These are phyloP conservation scores for Pangasius larnaudii DNA, from an alignment of 2,797 vertebrate genomes.

Conservation along the genomic window DNA sequence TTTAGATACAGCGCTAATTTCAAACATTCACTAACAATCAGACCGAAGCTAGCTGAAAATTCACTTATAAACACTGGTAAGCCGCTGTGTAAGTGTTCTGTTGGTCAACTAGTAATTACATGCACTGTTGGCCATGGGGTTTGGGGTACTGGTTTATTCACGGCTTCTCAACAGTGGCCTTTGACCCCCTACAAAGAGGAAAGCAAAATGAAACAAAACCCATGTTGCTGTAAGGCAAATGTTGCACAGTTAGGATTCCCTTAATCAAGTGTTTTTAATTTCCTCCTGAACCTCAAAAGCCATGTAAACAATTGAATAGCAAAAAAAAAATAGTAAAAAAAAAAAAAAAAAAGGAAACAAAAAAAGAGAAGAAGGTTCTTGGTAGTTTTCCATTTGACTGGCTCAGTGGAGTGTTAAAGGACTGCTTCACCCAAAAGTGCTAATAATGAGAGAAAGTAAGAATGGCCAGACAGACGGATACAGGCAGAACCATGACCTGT, in stretches of 20 bases:
- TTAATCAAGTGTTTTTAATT: not conserved
- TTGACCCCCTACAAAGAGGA: not conserved
- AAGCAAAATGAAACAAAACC: not conserved
- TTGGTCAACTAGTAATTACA: not conserved
- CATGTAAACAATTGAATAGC: slow-evolving; percentile 27
- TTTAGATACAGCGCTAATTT: not conserved
- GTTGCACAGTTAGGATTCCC: not conserved
- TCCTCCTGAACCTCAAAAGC: not conserved
- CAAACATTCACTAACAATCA: not conserved
- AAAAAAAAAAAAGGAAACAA: too few relatives aligned
- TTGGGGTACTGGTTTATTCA: not conserved
- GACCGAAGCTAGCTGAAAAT: not conserved
- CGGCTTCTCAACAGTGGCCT: not conserved
- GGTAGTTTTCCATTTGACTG: not conserved
- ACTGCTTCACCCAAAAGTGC: slow-evolving; percentile 11
- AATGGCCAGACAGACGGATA: not conserved
- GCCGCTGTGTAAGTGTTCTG: not conserved
- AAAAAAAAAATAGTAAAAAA: not conserved
- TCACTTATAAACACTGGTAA: too few relatives aligned
- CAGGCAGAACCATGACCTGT: not conserved
- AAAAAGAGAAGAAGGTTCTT: not conserved
- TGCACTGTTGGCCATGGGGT: not conserved
- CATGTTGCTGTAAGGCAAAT: too few relatives aligned
- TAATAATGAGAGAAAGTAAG: not conserved
- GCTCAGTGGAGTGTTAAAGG: slow-evolving; percentile 28